Conservation (phyloP, 2,113 vertebrate species). For the Sorex fumeus region DNA sequence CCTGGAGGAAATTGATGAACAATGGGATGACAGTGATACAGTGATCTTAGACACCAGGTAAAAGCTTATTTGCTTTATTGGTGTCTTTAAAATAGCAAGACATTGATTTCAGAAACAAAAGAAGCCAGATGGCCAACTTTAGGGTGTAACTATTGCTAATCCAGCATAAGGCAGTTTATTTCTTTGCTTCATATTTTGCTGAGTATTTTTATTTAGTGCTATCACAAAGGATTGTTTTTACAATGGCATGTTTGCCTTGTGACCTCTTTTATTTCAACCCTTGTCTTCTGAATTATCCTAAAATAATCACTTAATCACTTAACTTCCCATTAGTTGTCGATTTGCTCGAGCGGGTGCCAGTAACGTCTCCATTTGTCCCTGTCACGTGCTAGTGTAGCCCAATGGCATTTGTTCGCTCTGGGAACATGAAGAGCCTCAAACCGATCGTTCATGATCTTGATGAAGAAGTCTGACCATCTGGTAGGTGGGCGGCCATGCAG, state of each 20-base stretch:
- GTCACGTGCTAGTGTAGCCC: too few species aligned
- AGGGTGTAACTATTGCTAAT: not conserved
- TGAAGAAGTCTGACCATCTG: too few species aligned
- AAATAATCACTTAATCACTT: too few species aligned
- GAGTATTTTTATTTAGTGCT: not conserved
- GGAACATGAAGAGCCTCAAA: too few species aligned
- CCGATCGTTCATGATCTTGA: too few species aligned
- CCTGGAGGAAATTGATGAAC: too few species aligned
- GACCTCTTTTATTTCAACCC: not conserved
- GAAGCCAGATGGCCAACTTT: not conserved
- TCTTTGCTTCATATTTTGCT: not conserved
- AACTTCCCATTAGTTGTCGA: too few species aligned
- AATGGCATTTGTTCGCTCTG: too few species aligned
- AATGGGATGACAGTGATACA: too few species aligned
- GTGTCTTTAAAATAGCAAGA: not conserved
- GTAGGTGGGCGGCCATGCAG: too few species aligned
- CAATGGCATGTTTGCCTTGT: not conserved
- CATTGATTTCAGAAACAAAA: not conserved
- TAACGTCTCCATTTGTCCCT: too few species aligned
- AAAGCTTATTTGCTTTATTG: constrained; percentile 17
- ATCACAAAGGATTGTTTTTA: not conserved
- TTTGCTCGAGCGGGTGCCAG: too few species aligned
- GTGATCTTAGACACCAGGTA: not conserved
- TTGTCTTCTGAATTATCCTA: constrained; percentile 1
- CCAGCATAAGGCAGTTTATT: not conserved